Base-by-base conservation (phyloP, 92 coral and sea anemone genomes). In the Epizoanthus stellaris region DNA sequence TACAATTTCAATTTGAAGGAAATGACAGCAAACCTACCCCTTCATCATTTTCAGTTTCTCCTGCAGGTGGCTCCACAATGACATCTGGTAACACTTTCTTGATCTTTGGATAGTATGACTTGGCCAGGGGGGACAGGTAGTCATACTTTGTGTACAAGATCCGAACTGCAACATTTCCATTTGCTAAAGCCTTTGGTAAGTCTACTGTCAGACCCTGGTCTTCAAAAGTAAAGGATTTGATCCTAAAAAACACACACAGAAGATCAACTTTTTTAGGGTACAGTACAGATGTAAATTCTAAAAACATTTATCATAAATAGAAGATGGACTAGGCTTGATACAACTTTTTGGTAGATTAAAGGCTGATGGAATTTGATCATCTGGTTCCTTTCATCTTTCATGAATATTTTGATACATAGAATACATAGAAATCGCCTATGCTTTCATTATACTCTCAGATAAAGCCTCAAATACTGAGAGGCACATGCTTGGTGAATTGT, bases 71-170 rank as follows among this genome's bases (percentile, higher is more conserved):
- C 23, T 88, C 90, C 5, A 89, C 90, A 1, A 91, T 89, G 3
- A 89, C 93, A 40, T 84, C 94, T 13, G 90, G 91, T 0, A 91
- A 86, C 52, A 75, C 82, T 36, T 85, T 89, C 80, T 91, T 91
- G 36, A 82, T 86, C 74, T 86, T 92, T 2, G 99, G 99, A 71
- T 86, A 85, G 42, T 87, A 96, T 53, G 98, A 93, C 47, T 93
- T 95, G 43, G 95, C 91, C 67, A 89, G 80, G 12, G 95, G 95
- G 20, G 98, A 95, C 14, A 96, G 85, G 60, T 96, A 95, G 49
- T 96, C 99, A 83, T 96, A 96, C 61, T 79, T 89, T 4, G 98
- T 91, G 75, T 91, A 86, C 80, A 96, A 85, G n/a, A 92, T 69
- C 30, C 95, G 91, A 23, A 96, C 90, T 21, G 98, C 93, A 3